Conservation (phyloP, 2,797 vertebrate species). For the Lycodopsis pacificus region DNA sequence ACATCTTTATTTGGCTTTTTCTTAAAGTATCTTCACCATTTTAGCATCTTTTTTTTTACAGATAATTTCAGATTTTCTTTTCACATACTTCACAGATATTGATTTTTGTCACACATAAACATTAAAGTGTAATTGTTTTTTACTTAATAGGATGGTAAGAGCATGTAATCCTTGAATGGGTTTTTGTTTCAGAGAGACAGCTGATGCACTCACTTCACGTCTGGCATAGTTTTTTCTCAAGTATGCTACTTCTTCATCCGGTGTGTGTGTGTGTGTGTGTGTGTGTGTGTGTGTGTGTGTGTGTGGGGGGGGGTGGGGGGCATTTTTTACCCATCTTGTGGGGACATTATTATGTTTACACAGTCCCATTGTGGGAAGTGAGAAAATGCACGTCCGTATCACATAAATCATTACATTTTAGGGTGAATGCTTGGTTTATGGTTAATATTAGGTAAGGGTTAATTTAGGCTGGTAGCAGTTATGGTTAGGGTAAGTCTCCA, state of each 20-base stretch:
- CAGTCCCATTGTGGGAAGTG: too few relatives aligned
- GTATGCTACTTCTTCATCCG: conserved; percentile 8
- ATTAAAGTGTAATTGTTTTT: too few relatives aligned
- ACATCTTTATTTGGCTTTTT: not conserved
- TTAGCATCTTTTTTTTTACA: not conserved
- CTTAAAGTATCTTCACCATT: not conserved
- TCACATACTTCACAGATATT: not conserved
- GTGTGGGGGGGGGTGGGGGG: conserved; percentile 1
- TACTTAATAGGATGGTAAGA: too few relatives aligned
- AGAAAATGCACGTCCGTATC: too few relatives aligned
- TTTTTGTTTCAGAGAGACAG: conserved; percentile 8
- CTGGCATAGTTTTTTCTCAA: conserved; percentile 22
- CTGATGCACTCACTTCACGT: conserved; percentile 5
- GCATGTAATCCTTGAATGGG: not conserved
- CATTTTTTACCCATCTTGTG: conserved; percentile 2
- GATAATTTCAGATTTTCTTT: not conserved
- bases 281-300: conserved; percentile 30
- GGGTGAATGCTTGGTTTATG: too few relatives aligned
- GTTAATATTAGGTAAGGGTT: too few relatives aligned
- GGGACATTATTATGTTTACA: too few relatives aligned
- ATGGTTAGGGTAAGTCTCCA: too few relatives aligned
- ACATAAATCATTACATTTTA: too few relatives aligned
- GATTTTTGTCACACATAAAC: too few relatives aligned
- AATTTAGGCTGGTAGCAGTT: too few relatives aligned
- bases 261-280: conserved; percentile 27